These are phyloP conservation scores for Panurus biarmicus DNA, from an alignment of 2,113 vertebrate species.

Conservation along the genomic window DNA sequence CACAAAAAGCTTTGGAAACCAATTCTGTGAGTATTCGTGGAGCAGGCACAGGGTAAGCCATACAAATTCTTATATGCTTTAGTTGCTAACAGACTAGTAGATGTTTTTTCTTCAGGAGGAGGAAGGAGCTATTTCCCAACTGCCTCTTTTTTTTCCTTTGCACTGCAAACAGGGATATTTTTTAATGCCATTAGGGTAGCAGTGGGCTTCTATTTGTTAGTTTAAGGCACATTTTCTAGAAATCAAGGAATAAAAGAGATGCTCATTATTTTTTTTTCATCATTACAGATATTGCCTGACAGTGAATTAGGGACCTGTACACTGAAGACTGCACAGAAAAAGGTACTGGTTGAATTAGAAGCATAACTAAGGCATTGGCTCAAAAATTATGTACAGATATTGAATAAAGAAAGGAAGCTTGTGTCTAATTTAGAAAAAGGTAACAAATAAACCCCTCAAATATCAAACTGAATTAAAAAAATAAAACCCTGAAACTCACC, in stretches of 20 bases:
- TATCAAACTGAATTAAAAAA: not conserved
- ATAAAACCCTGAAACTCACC: accelerated
- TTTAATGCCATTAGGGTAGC: not conserved
- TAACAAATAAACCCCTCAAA: not conserved
- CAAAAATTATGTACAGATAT: not conserved
- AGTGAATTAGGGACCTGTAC: not conserved
- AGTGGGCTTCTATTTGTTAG: not conserved
- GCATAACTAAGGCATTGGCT: not conserved
- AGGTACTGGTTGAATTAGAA: not conserved
- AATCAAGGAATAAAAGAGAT: not conserved
- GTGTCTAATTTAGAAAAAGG: not conserved
- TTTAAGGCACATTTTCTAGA: not conserved
- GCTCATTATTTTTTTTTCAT: not conserved
- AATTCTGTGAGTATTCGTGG: not conserved
- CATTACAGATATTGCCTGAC: not conserved
- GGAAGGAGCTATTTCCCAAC: not conserved
- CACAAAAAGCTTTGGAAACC: not conserved
- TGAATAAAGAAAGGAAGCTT: not conserved
- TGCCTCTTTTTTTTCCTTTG: not conserved
- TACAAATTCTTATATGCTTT: not conserved
- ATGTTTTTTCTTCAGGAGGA: not conserved
- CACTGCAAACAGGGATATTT: not conserved
- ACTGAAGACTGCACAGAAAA: not conserved
- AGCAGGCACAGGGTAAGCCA: not conserved
- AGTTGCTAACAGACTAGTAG: not conserved